Conservation (phyloP, 2,113 vertebrate genomes). For the Motacilla alba region DNA sequence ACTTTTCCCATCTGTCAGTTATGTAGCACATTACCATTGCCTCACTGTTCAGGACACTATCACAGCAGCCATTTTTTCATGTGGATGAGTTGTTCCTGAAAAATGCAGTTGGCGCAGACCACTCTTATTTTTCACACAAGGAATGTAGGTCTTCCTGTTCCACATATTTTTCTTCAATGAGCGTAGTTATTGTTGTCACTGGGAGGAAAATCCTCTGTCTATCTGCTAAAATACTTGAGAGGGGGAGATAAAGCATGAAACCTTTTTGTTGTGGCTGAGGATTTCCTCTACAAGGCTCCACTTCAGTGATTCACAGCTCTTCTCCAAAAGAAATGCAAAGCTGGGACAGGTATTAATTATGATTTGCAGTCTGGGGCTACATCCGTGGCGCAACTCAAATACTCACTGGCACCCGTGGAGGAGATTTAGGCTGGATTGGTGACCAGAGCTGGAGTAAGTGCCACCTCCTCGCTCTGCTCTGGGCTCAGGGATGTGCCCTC, state of each 20-base stretch:
- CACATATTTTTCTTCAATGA: slow-evolving; percentile 59
- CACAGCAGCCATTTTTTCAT: slow-evolving; percentile 12
- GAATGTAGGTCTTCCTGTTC: slow-evolving; percentile 60
- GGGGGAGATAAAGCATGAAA: slow-evolving; percentile 36
- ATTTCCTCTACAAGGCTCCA: slow-evolving; percentile 46
- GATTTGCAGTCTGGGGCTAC: neutral
- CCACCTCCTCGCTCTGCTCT: neutral
- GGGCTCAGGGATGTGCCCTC: neutral
- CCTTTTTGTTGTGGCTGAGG: slow-evolving; percentile 48
- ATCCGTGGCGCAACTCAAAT: neutral
- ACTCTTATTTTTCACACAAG: slow-evolving; percentile 43
- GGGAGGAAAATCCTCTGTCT: slow-evolving; percentile 45
- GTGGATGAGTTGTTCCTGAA: slow-evolving; percentile 30
- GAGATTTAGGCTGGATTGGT: neutral
- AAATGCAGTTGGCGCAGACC: slow-evolving; percentile 35
- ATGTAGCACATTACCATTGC: neutral
- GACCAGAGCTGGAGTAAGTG: neutral
- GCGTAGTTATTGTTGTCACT: slow-evolving; percentile 49
- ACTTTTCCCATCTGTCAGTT: neutral
- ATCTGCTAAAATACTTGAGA: slow-evolving; percentile 48
- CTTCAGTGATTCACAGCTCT: neutral
- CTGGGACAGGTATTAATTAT: neutral
- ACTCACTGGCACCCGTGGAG: fast-evolving
- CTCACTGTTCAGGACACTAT: neutral
- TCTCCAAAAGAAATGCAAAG: neutral